phyloP scores from a whole-genome alignment of 2,888 invertebrate genomes.

The Carterocephalus palaemon region DNA sequence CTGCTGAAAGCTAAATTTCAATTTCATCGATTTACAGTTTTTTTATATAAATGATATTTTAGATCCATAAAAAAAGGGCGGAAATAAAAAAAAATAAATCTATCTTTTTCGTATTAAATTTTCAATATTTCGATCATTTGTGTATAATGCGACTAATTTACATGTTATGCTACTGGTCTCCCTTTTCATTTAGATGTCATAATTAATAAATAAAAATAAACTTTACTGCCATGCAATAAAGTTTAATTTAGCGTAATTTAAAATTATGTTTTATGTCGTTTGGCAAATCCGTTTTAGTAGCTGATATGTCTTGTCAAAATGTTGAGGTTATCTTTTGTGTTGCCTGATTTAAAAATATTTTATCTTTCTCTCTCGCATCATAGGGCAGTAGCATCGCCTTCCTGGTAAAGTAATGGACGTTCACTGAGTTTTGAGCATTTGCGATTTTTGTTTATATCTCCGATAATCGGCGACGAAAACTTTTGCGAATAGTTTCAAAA shows the following conservation, averaged over 20 bases:
- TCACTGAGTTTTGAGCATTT: constrained; percentile 58
- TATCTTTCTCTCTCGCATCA: constrained; percentile 63
- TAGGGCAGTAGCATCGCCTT: constrained; percentile 73
- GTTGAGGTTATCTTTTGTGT: constrained; percentile 47
- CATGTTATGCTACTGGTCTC: constrained; percentile 10
- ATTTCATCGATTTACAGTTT: constrained; percentile 21
- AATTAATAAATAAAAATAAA: constrained; percentile 2
- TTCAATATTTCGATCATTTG: constrained; percentile 30
- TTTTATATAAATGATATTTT: constrained; percentile 16
- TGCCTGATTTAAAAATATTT: constrained; percentile 63
- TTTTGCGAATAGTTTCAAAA: constrained; percentile 73
- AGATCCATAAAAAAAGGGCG: constrained; percentile 21
- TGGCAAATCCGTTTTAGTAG: background rate
- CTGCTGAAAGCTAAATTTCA: constrained; percentile 33
- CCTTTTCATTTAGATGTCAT: constrained; percentile 1
- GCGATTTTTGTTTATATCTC: constrained; percentile 75
- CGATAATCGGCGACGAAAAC: constrained; percentile 72
- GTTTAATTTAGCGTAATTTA: constrained; percentile 3
- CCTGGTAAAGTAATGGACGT: constrained; percentile 74
- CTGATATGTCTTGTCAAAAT: constrained; percentile 31
- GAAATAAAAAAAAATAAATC: constrained; percentile 1
- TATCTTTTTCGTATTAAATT: constrained; percentile 5
- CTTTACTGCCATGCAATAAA: background rate
- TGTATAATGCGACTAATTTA: constrained; percentile 40
- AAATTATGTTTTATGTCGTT: constrained; percentile 9